Evolutionary conservation across 2,797 vertebrate genomes (phyloP).

Genomic region (Artibeus jamaicensis): DNA sequence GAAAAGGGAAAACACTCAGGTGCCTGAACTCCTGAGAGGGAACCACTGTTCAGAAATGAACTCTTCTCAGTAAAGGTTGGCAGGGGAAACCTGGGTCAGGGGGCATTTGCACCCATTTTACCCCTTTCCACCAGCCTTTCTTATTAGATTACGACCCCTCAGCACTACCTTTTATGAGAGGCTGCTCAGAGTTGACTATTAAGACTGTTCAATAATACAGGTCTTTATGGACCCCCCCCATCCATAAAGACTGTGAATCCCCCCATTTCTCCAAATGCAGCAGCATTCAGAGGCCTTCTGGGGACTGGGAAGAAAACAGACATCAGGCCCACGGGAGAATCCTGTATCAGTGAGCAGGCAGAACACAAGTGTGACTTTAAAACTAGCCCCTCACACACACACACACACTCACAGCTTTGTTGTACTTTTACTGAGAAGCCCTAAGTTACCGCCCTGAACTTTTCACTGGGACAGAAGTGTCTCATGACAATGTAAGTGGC

Average conservation of each 20-base stretch:
- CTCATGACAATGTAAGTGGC: slow-evolving; percentile 88
- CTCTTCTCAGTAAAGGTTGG: not conserved
- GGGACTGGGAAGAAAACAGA: slow-evolving; percentile 83
- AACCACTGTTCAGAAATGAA: not conserved
- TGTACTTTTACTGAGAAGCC: slow-evolving; percentile 83
- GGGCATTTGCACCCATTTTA: slow-evolving; percentile 54
- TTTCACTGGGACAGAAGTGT: slow-evolving; percentile 85
- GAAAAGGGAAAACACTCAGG: not conserved
- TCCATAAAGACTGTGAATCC: slow-evolving; percentile 74
- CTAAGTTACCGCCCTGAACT: slow-evolving; percentile 88
- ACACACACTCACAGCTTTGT: slow-evolving; percentile 77
- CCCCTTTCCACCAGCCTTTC: slow-evolving; percentile 56
- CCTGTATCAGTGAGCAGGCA: slow-evolving; percentile 37
- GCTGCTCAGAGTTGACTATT: slow-evolving; percentile 80
- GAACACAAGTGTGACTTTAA: slow-evolving; percentile 84
- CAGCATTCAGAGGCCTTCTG: slow-evolving; percentile 71
- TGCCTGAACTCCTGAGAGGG: not conserved
- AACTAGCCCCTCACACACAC: slow-evolving; percentile 68
- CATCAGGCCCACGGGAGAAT: slow-evolving; percentile 67
- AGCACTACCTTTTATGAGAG: slow-evolving; percentile 38
- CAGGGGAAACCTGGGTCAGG: too few species aligned
- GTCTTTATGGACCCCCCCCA: too few species aligned
- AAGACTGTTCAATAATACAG: slow-evolving; percentile 74
- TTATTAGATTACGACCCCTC: slow-evolving; percentile 40
- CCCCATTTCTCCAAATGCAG: slow-evolving; percentile 66